Base-by-base conservation (phyloP, 2,113 vertebrate species). In the Urocitellus parryii region DNA sequence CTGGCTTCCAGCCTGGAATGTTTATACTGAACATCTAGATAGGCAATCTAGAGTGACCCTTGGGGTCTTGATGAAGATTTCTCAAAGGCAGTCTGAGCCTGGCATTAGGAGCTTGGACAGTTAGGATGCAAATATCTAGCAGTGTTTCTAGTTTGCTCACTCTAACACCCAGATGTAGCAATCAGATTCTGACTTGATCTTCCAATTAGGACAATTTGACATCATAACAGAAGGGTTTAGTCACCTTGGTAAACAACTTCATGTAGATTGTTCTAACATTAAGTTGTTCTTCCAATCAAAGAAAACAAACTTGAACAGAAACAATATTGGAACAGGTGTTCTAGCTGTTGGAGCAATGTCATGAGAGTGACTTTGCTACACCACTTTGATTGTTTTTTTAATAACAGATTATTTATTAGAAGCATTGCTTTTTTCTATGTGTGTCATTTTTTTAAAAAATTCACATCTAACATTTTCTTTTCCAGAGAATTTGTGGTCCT, bases 381-480 rank as follows among this genome's bases (percentile, higher is more conserved):
- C 94, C 95, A 96, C 37, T 92, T 97, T 96, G 84, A 94, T 96
- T 96, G 82, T 93, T 95, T 96, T n/a, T 97, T 80, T 97, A 97
- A 94, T 97, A 96, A 97, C 97, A 94, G 83, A 96, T 97, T 98
- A 96, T 98, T 98, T 98, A 97, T 97, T 97, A 97, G 95, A 96
- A 96, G 82, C 63, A 94, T 97, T 96, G 84, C 13, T 84, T 94
- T 96, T 96, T 95, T 92, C 83, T 94, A 83, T 94, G 72, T 70
- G 56, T 95, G 34, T 88, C 27, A 8, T 91, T 96, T 96, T 39
- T 39, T 39, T 39, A 39, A n/a, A 76, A n/a, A 97, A 84, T 77
- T 92, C 34, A 80, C n/a, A 53, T 92, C 45, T 78, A 83, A 83
- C 93, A 53, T 97, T 98, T 91, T 82, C 96, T 92, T 94, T 16